Percentiles rank a stretch among this genome's conserved stretches.
Conservation (phyloP, 2,113 vertebrate species). For the Takifugu bimaculatus region DNA sequence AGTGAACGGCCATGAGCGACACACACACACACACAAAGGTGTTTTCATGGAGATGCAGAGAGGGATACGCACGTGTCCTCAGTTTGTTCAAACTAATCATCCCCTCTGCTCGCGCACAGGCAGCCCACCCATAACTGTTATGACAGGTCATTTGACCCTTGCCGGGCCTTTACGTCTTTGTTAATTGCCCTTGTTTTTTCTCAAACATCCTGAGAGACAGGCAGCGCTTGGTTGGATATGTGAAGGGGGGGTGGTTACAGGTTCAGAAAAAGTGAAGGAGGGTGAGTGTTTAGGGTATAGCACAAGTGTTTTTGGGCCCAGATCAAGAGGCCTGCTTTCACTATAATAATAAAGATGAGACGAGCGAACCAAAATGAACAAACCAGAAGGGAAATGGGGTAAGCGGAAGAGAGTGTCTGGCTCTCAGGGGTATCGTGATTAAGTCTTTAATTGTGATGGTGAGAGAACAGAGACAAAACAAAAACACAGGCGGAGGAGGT, state of each 20-base stretch:
- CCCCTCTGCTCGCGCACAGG: constrained; percentile 10
- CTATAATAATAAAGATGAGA: constrained; percentile 62
- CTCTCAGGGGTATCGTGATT: constrained; percentile 36
- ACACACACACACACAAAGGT: too few relatives aligned
- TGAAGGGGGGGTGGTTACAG: too few relatives aligned
- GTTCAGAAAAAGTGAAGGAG: too few relatives aligned
- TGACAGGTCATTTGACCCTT: constrained; percentile 57
- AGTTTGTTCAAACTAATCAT: constrained; percentile 43
- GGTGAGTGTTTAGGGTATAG: too few relatives aligned
- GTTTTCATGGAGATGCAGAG: too few relatives aligned
- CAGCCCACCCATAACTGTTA: constrained; percentile 55
- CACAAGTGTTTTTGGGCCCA: constrained; percentile 28
- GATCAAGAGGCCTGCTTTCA: constrained; percentile 42
- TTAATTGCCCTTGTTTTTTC: constrained; percentile 65
- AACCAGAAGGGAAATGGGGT: constrained; percentile 44
- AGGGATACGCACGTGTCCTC: constrained; percentile 18
- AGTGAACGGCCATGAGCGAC: constrained; percentile 45
- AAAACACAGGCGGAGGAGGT: constrained; percentile 20
- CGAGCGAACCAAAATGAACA: constrained; percentile 35
- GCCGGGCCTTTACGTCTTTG: constrained; percentile 32
- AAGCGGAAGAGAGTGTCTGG: constrained; percentile 19
- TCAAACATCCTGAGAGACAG: constrained; percentile 46
- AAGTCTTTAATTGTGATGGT: constrained; percentile 8
- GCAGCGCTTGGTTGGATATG: too few relatives aligned
- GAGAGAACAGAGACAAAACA: constrained; percentile 32